These are phyloP conservation scores for Naso thynnoides DNA, from an alignment of 2,797 vertebrate species.

Conservation along the genomic window DNA sequence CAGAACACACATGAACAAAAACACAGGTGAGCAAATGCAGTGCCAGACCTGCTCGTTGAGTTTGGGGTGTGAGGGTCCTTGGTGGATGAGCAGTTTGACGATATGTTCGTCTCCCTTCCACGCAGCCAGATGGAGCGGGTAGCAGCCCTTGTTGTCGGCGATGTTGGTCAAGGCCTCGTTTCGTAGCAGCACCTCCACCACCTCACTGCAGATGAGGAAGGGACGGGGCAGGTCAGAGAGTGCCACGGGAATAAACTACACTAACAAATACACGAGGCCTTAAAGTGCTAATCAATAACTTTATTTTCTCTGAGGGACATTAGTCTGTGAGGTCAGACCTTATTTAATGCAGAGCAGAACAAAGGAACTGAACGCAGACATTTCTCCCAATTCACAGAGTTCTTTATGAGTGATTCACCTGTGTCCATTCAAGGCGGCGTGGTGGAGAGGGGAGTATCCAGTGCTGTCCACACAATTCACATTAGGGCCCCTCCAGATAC, in stretches of 20 bases:
- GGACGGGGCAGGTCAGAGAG: slow-evolving; percentile 16
- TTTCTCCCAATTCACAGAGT: not conserved
- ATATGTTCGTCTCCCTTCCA: slow-evolving; percentile 98
- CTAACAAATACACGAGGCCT: slow-evolving; percentile 43
- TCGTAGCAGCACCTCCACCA: slow-evolving; percentile 94
- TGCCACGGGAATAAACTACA: slow-evolving; percentile 4
- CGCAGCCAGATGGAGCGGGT: slow-evolving; percentile 96
- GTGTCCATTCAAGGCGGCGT: slow-evolving; percentile 96
- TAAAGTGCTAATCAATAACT: slow-evolving; percentile 56
- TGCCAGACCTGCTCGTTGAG: slow-evolving; percentile 95
- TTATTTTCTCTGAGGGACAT: slow-evolving; percentile 54
- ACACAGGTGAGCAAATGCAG: not conserved
- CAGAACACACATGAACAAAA: not conserved
- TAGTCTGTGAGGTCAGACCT: slow-evolving; percentile 16
- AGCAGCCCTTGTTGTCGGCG: slow-evolving; percentile 97
- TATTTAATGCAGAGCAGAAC: slow-evolving; percentile 32
- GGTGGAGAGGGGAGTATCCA: slow-evolving; percentile 97
- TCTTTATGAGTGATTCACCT: slow-evolving; percentile 83
- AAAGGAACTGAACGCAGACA: not conserved
- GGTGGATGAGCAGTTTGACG: slow-evolving; percentile 95
- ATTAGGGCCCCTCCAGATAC: slow-evolving; percentile 98
- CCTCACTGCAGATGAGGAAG: slow-evolving; percentile 83
- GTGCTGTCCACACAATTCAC: slow-evolving; percentile 99
- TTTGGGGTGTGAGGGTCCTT: slow-evolving; percentile 96
- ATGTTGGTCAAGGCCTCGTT: slow-evolving; percentile 97